Evolutionary conservation across 2,797 vertebrate genomes (phyloP).

Genomic region (Trachops cirrhosus): DNA sequence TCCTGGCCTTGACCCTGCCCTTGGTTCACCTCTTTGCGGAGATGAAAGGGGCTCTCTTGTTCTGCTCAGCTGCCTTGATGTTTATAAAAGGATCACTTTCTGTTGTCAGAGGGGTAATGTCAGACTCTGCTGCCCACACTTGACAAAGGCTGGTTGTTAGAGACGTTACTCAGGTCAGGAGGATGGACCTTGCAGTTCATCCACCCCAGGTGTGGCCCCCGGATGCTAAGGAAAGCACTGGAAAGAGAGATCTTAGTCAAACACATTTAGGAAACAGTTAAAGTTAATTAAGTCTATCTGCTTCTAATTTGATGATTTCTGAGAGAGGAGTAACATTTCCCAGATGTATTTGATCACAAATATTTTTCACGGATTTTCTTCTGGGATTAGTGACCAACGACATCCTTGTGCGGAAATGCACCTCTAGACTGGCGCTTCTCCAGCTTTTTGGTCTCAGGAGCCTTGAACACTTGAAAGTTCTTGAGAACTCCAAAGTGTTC

Average conservation of each 20-base stretch:
- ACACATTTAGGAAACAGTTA: background rate
- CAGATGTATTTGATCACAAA: background rate
- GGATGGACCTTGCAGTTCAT: background rate
- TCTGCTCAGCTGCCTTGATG: background rate
- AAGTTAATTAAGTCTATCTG: background rate
- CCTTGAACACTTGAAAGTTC: background rate
- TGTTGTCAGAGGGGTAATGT: background rate
- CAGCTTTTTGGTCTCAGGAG: background rate
- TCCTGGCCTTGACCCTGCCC: background rate
- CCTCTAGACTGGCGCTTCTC: background rate
- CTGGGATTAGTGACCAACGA: background rate
- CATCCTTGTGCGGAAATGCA: background rate
- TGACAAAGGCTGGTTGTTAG: background rate
- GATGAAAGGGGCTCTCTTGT: background rate
- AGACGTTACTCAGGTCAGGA: background rate
- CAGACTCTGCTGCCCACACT: background rate
- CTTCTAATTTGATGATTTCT: conserved; percentile 3
- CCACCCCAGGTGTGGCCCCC: background rate
- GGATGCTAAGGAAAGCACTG: background rate
- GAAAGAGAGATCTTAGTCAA: background rate
- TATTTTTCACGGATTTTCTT: background rate
- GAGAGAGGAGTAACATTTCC: background rate
- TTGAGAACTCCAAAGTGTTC: background rate
- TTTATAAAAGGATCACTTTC: background rate
- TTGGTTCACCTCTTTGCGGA: background rate